Base-by-base conservation (phyloP, 2,113 vertebrate species). In the Helogale parvula region DNA sequence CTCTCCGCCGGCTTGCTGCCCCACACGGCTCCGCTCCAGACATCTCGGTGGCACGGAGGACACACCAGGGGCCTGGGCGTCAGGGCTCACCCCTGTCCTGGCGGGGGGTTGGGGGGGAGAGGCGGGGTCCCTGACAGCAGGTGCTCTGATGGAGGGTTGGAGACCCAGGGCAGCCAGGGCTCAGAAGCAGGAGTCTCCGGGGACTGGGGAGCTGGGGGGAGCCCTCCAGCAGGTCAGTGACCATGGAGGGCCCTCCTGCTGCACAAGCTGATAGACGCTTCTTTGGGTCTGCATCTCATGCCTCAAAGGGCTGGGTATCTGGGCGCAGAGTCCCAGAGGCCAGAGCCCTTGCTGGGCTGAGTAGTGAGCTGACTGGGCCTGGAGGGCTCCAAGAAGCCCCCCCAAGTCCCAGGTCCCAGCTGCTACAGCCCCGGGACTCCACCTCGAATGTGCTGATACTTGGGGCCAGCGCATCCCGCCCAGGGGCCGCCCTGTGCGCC, bases 11-110 rank as follows among this genome's bases (percentile, higher is more conserved):
- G 63, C 85, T 63, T 0, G 82, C 94, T 81, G 7, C 31, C 2
- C 10, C 10, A 0, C 45, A 6, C 25, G 63, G 86, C 74, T 25
- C 93, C 6, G 0, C 21, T 63, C 74, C 9, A 0, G 7, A 35
- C 72, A 41, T 41, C 41, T 21, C 1, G 2, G 52, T 1, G 8
- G 23, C 35, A 27, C 4, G 4, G 27, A 63, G 33, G 84, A n/a
- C 29, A 3, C 6, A 0, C 0, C 0, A 29, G 12, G 35, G 27
- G 9, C n/a, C 63, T 2, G 15, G 2, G 10, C n/a, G 41, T 27
- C 63, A 0, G 13, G 16, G 10, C n/a, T 13, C 2, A 1, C 74
- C 57, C 65, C 3, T n/a, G 41, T 17, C 23, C 17, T 9, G 23
- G 50, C 47, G 50, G 50, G 16, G 52, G 52, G 52, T 4, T 50